A percentile compares a stretch with the other conserved stretches of the same genome.
Evolutionary conservation across 1,140 invertebrate species (phyloP).

Genomic region (Hesperophylax magnus): DNA sequence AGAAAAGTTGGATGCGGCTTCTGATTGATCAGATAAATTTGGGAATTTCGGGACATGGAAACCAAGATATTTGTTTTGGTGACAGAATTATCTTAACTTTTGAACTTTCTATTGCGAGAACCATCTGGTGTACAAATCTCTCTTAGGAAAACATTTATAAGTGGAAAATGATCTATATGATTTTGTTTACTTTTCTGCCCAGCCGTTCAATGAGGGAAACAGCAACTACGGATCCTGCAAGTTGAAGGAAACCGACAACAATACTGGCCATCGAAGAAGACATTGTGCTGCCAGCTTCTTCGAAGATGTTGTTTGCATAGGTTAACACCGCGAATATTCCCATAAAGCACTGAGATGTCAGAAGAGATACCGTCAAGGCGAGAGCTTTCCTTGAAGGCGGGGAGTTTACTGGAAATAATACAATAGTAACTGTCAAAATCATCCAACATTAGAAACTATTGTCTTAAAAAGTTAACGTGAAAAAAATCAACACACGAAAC

Average conservation of each 20-base stretch:
- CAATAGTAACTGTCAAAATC: no score
- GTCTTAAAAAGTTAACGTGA: not conserved
- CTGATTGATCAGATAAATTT: no score
- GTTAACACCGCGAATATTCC: conserved; percentile 48
- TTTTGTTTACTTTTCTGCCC: conserved; percentile 61
- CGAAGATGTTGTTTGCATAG: conserved; percentile 39
- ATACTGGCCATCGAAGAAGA: conserved; percentile 30
- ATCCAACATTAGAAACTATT: not conserved
- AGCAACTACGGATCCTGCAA: conserved; percentile 54
- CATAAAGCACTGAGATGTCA: conserved; percentile 32
- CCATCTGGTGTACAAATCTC: no score
- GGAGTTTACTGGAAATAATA: not conserved
- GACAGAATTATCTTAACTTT: no score
- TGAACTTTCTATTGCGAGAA: no score
- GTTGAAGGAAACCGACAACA: conserved; percentile 41
- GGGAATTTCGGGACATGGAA: no score
- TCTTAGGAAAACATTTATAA: no score
- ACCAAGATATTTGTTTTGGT: no score
- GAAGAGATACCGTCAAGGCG: not conserved
- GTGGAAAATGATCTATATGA: no score
- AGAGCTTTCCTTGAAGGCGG: conserved; percentile 15
- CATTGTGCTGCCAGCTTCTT: conserved; percentile 38
- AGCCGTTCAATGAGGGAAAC: conserved; percentile 61
- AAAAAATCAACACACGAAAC: not conserved
- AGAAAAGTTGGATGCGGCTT: no score